These are phyloP conservation scores for human DNA, from an alignment of 2,113 vertebrate genomes.

Conservation along the genomic window GRCh38 chr6:55205501-55206000, in stretches of 20 bases:
- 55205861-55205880: neutral
- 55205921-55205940: too few relatives aligned
- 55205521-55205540: neutral
- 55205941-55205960: too few relatives aligned
- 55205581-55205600: neutral
- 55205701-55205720: neutral
- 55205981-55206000: too few relatives aligned
- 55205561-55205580: neutral
- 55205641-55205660: neutral
- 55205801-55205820: neutral
- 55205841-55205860: neutral
- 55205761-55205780: neutral
- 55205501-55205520: neutral
- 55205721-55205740: neutral
- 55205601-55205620: neutral
- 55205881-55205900: neutral
- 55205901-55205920: too few relatives aligned
- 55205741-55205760: neutral
- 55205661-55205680: neutral
- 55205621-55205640: neutral
- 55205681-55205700: neutral
- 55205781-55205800: neutral
- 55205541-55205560: fast-evolving
- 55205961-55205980: too few relatives aligned
- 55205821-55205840: neutral